Percentiles rank a stretch among this genome's conserved stretches.
Evolutionary conservation across 2,888 invertebrate species (phyloP).

Genomic region (Drosophila anomalata): DNA sequence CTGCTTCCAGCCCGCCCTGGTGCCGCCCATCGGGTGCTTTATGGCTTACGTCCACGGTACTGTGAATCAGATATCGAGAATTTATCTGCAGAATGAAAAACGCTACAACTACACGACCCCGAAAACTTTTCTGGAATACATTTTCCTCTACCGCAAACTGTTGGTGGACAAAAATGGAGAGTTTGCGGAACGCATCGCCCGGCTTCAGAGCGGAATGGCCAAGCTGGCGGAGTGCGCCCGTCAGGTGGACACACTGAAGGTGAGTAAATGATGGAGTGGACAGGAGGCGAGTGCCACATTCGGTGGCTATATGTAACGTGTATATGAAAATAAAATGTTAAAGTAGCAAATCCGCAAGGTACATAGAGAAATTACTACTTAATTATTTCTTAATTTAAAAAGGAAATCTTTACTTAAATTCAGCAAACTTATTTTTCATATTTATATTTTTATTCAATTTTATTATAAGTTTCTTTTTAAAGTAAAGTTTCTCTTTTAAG

Average conservation of each 20-base stretch:
- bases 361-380: background rate
- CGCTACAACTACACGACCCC: conserved; percentile 98
- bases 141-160: conserved; percentile 92
- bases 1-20: conserved; percentile 85
- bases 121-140: conserved; percentile 98
- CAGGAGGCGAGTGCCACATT: conserved; percentile 11
- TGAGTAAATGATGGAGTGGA: conserved; percentile 68
- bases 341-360: conserved; percentile 10
- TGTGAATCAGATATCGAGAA: conserved; percentile 93
- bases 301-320: conserved; percentile 24
- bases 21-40: conserved; percentile 91
- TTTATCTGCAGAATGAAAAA: conserved; percentile 93
- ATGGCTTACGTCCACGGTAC: conserved; percentile 96
- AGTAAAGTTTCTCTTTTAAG: background rate
- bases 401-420: too few relatives aligned
- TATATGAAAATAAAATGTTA: conserved; percentile 38
- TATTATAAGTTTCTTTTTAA: background rate
- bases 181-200: conserved; percentile 89
- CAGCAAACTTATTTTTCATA: background rate
- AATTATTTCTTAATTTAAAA: too few relatives aligned
- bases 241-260: conserved; percentile 94
- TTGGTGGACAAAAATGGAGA: conserved; percentile 88
- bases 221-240: conserved; percentile 94
- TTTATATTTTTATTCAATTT: background rate
- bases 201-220: conserved; percentile 94